Evolutionary conservation across 2,888 invertebrate genomes (phyloP).

Genomic region (Spilosoma lubricipeda): DNA sequence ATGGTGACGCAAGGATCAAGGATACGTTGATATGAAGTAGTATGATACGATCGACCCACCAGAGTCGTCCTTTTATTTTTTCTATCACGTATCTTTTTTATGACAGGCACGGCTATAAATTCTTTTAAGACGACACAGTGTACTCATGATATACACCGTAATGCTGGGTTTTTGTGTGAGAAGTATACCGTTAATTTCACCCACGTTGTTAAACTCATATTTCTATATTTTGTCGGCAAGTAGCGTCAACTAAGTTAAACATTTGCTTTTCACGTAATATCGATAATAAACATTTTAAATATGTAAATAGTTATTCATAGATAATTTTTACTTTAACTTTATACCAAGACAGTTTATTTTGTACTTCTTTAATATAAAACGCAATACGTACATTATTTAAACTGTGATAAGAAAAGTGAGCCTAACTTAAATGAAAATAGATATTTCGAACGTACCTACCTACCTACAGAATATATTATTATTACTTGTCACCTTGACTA

Average conservation of each 20-base stretch:
- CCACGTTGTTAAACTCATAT: conserved; percentile 48
- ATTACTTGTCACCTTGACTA: not conserved
- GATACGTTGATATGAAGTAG: conserved; percentile 36
- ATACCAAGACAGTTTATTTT: not conserved
- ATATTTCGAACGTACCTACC: not conserved
- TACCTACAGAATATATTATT: not conserved
- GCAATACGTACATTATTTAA: not conserved
- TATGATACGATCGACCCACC: conserved; percentile 52
- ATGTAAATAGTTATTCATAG: not conserved
- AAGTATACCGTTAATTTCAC: conserved; percentile 54
- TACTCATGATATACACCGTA: conserved; percentile 50
- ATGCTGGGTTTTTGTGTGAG: conserved; percentile 55
- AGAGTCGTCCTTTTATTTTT: conserved; percentile 64
- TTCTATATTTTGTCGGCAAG: conserved; percentile 48
- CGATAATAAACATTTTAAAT: conserved; percentile 37
- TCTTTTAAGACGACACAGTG: conserved; percentile 57
- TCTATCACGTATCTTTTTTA: conserved; percentile 70
- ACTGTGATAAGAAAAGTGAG: not conserved
- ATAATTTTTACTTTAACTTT: not conserved
- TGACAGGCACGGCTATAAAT: conserved; percentile 64
- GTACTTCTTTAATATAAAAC: not conserved
- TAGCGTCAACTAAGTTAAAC: conserved; percentile 47
- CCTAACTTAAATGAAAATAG: not conserved
- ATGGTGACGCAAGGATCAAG: conserved; percentile 63
- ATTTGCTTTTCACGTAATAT: conserved; percentile 41